Evolutionary conservation across 2,797 vertebrate genomes (phyloP).

Genomic region (Acrocephalus scirpaceus): DNA sequence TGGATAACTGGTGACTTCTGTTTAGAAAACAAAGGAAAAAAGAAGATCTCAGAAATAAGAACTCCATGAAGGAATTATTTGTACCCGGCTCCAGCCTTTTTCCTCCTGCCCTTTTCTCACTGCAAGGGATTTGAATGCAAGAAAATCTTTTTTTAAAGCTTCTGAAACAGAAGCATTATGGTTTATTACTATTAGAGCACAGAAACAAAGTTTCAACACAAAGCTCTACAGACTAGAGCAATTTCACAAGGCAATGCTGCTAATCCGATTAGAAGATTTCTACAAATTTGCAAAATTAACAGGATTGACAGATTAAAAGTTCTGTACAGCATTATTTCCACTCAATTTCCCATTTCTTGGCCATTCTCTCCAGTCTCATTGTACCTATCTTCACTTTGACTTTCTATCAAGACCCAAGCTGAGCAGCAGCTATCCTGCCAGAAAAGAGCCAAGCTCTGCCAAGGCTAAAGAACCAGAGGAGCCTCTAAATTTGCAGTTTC

Average conservation of each 20-base stretch:
- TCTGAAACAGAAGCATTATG: background rate
- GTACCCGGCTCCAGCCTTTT: background rate
- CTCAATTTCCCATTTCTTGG: background rate
- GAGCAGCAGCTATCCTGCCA: background rate
- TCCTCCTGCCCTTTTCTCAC: background rate
- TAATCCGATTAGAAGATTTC: constrained; percentile 25
- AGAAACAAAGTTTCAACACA: background rate
- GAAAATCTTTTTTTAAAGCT: background rate
- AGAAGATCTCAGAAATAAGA: background rate
- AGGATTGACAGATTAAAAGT: background rate
- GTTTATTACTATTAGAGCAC: background rate
- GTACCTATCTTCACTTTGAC: background rate
- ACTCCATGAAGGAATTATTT: background rate
- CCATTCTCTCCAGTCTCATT: background rate
- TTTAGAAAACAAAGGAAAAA: background rate
- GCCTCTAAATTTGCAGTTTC: background rate
- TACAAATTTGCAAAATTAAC: background rate
- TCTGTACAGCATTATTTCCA: background rate
- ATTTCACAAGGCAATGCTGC: background rate
- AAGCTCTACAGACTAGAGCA: background rate
- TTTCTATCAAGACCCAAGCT: background rate
- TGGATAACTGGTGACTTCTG: background rate
- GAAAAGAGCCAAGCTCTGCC: background rate
- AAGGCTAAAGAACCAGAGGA: background rate
- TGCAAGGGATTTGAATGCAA: background rate